Base-by-base conservation (phyloP, 1,140 invertebrate species). In the Dendrolimus punctatus region DNA sequence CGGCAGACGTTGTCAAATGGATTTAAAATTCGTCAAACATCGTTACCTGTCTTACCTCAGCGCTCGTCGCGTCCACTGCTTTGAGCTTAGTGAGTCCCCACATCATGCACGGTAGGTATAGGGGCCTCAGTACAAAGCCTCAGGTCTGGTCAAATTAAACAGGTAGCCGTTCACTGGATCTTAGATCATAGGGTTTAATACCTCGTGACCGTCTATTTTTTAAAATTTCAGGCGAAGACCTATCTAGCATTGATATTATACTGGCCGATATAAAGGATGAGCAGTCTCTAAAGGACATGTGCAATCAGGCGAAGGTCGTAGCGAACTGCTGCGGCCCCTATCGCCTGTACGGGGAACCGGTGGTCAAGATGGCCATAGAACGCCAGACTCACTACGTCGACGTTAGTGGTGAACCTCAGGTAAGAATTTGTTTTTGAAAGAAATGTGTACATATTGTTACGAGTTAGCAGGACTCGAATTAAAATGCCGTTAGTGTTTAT, bases 271-370 rank as follows among this genome's bases (percentile, higher is more conserved):
- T 95, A 1, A 88, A 89, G 23, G 91, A 95, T 82, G 85, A 91
- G 55, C 80, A 91, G 5, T 95, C 94, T 0, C 71, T 98, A 5
- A 73, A 88, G 36, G 86, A 89, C 46, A 97, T 98, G 95, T 92
- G 95, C 52, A 75, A 88, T 49, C 88, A 91, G 68, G 90, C 93
- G 4, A 92, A 90, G 68, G 88, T 97, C 4, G 63, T 99, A 8
- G 87, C 97, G 0, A 98, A 97, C 77, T 96, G 94, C 87, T 94
- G 95, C 60, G 97, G 96, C 2, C 96, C 96, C 41, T 99, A 96
- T 81, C 89, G 93, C 46, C 93, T 96, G 70, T 95, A 92, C 86
- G 98, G 98, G 4, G 96, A 98, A 73, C 87, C 91, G n/a, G 94
- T 99, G n/a, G 92, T 99, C 0, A 93, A 93, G 70, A 95, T 96